Evolutionary conservation across 1,140 invertebrate genomes (phyloP).

Genomic region (Panagrolaimus sp.): DNA sequence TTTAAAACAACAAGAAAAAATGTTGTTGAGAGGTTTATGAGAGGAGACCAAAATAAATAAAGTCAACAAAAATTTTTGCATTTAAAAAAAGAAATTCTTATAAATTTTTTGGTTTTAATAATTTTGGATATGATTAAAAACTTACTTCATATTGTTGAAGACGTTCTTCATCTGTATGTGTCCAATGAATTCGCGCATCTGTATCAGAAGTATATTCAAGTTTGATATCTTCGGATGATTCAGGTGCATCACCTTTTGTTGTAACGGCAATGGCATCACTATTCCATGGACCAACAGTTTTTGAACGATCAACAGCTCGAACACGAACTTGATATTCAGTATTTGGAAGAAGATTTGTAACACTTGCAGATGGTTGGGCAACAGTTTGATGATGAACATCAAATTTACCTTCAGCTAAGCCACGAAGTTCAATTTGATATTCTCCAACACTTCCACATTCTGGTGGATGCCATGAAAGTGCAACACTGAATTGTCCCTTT

Average conservation of each 20-base stretch:
- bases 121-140: not conserved
- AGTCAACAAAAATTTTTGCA: not conserved
- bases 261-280: slow-evolving; percentile 46
- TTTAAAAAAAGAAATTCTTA: no score
- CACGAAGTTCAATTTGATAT: slow-evolving; percentile 57
- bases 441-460: slow-evolving; percentile 57
- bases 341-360: slow-evolving; percentile 57
- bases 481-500: slow-evolving; percentile 50
- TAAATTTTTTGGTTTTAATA: not conserved
- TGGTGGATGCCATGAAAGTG: slow-evolving; percentile 54
- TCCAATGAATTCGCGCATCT: slow-evolving; percentile 52
- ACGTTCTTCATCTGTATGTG: slow-evolving; percentile 47
- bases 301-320: slow-evolving; percentile 51
- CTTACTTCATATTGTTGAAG: slow-evolving; percentile 57
- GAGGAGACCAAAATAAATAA: not conserved
- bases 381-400: slow-evolving; percentile 59
- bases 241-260: slow-evolving; percentile 54
- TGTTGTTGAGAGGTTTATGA: slow-evolving; percentile 13
- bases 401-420: slow-evolving; percentile 43
- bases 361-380: slow-evolving; percentile 54
- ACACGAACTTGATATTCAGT: slow-evolving; percentile 53
- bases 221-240: slow-evolving; percentile 41
- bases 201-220: slow-evolving; percentile 48
- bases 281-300: slow-evolving; percentile 54
- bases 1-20: not conserved